Evolutionary conservation across 2,113 vertebrate species (phyloP).

Genomic region (Eulemur macaco): DNA sequence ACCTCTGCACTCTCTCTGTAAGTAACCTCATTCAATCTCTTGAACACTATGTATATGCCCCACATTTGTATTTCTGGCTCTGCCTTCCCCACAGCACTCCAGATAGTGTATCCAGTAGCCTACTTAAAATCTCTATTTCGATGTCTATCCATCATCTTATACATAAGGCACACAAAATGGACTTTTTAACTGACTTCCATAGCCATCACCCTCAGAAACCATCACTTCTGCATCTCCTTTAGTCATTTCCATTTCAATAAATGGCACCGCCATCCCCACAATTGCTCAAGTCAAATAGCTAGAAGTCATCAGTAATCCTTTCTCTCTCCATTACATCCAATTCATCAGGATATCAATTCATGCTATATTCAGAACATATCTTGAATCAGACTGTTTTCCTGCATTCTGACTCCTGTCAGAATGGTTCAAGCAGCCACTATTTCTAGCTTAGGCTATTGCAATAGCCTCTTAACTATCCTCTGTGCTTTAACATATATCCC

Average conservation of each 20-base stretch:
- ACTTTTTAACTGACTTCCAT: background rate
- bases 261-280: background rate
- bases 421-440: background rate
- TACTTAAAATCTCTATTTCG: background rate
- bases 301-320: background rate
- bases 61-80: background rate
- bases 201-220: background rate
- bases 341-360: background rate
- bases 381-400: background rate
- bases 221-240: background rate
- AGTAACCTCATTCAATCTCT: background rate
- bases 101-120: background rate
- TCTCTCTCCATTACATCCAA: background rate
- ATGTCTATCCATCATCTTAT: background rate
- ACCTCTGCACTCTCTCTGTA: background rate
- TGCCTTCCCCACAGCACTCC: background rate
- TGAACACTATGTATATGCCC: background rate
- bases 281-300: background rate
- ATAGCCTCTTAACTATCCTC: background rate
- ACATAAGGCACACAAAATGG: background rate
- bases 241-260: background rate
- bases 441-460: background rate
- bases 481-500: background rate
- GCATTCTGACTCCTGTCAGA: background rate
- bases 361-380: background rate